Base-by-base conservation (phyloP, 2,888 invertebrate genomes). In the Leptogaster cylindrica region DNA sequence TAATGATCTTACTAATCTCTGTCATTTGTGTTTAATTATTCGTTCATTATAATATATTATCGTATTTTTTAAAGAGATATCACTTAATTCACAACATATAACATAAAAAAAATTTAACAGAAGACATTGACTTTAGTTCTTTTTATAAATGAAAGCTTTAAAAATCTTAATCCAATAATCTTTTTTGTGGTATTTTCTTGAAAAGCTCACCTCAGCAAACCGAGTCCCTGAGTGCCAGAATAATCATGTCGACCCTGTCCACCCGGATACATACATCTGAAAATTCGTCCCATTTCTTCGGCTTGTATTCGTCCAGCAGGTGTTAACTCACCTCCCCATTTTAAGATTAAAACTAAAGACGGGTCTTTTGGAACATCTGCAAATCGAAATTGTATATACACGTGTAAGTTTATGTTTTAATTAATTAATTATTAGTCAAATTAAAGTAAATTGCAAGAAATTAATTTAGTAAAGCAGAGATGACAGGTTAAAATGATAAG, bases 281-380 rank as follows among this genome's bases (percentile, higher is more conserved):
- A 99, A 79, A 98, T 96, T 74, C 97, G 87, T 44, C 99, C 99
- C 72, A 98, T 82, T 82, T 97, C 96, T 83, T 98, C 97, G 0
- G 98, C 97, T 83, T 98, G 97, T 68, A 95, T 93, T 72, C 96
- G 88, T 2, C 99, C 99, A 1, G 97, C 97, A 0, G 97, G 97
- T 5, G 99, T 99, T 77, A 99, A 83, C 83, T 99, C 99, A 48
- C 99, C 99, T 70, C 99, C 99, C 99, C 99, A 99, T 83, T 99
- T 99, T 71, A 99, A 84, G 71, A 99, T 98, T 73, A 99, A 83
- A 65, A 99, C 93, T 69, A 99, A 83, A 0, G 97, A 97, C 0
- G 98, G 97, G 74, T 96, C 95, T 39, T 92, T 90, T 2, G 92
- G 90, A 69, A 87, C 87, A 80, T 95, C 93, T 89, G 85, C 16